These are phyloP conservation scores for Carassius auratus DNA, from an alignment of 2,113 vertebrate genomes.

Conservation along the genomic window DNA sequence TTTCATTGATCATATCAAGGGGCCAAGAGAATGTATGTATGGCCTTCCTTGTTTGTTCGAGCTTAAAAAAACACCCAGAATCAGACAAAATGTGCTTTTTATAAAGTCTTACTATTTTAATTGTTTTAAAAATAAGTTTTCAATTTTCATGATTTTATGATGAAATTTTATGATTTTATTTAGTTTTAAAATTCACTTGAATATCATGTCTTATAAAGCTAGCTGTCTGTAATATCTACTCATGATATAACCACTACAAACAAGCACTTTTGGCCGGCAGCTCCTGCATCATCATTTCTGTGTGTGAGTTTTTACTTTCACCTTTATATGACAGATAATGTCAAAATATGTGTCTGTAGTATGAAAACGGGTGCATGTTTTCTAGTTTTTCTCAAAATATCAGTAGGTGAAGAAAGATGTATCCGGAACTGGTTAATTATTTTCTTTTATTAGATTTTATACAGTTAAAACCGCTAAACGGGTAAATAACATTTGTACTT, in stretches of 20 bases:
- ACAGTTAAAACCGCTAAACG: not conserved
- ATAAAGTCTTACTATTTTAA: not conserved
- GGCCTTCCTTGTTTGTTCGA: not conserved
- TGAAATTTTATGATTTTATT: not conserved
- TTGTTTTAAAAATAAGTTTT: not conserved
- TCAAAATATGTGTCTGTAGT: not conserved
- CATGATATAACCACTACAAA: conserved; percentile 21
- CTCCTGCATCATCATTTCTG: not conserved
- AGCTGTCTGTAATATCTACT: conserved; percentile 6
- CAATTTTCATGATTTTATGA: not conserved
- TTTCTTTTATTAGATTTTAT: not conserved
- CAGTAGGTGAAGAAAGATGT: not conserved
- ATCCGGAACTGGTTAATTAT: not conserved
- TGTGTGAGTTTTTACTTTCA: not conserved
- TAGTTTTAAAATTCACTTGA: not conserved
- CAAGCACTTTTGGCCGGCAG: conserved; percentile 22
- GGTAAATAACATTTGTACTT: not conserved
- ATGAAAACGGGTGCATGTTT: not conserved
- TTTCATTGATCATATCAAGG: not conserved
- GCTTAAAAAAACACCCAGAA: not conserved
- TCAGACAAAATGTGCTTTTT: not conserved
- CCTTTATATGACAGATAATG: not conserved
- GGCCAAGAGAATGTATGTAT: not conserved
- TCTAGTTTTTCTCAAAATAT: not conserved
- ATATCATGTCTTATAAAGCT: not conserved